Base-by-base conservation (phyloP, 1,140 invertebrate genomes). In the Vollenhovia emeryi region DNA sequence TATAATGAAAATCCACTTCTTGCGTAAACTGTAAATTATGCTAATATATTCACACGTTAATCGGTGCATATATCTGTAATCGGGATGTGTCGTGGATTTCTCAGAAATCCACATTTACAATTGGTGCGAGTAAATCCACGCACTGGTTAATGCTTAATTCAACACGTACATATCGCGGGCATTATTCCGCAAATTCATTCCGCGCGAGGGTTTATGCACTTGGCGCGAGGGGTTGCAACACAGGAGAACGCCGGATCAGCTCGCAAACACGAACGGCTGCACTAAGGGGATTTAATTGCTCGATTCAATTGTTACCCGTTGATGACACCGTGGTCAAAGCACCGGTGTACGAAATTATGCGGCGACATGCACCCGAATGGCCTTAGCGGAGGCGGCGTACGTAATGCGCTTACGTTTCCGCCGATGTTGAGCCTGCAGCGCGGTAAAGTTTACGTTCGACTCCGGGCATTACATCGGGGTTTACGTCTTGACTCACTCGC, bases 341-440 rank as follows among this genome's bases (percentile, higher is more conserved):
- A 43, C 50, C 78, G 66, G 78, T 82, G 66, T 82, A 82, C 78
- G 50, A 82, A 82, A 82, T 82, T 82, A 82, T 71, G 69, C 78
- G 78, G 66, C 64, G 40, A 82, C 78, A 82, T 73, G 50, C 78
- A 82, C 27, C 36, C 36, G 50, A 82, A 82, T 82, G 66, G 78
- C n/a, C 66, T 71, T 71, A 80, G 36, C 33, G 24, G 36, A 68
- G 59, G 59, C 36, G 36, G 36, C 43, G 66, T 57, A 43, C 36
- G 52, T 82, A 82, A 82, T 82, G 36, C 78, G 78, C 78, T 82
- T 82, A 82, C 52, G 78, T 73, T 82, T 57, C n/a, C 27, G 45
- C 5, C 45, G 45, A 79, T 55, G 66, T 57, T 69, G 78, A 57
- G 66, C 50, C 33, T 57, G 78, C 78, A 43, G 40, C n/a, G 64